Base-by-base conservation (phyloP, 2,797 vertebrate genomes). In the Sandelia bainsii region DNA sequence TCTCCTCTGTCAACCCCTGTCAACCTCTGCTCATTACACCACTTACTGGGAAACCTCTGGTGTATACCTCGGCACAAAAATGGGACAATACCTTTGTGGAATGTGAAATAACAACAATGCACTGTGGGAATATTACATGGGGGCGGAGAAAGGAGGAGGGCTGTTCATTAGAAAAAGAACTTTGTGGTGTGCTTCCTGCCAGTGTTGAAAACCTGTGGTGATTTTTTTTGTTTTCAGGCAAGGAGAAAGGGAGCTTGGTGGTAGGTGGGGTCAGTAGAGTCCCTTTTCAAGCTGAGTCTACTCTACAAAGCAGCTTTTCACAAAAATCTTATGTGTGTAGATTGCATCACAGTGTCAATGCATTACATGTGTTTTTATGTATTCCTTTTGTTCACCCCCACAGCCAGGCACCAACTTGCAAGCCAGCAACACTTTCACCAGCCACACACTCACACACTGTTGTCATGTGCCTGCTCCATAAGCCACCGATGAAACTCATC, bases 1-100 rank as follows among this genome's bases (percentile, higher is more conserved):
- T 90, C 82, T 78, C 79, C 93, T 95, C 94, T 96, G 95, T 96
- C 95, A 95, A 78, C 89, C 84, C 93, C 90, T 93, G 89, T 96
- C 95, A 96, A 78, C 87, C 84, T 94, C 91, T 92, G 83, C 92
- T 96, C 93, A 96, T 96, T 96, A 94, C 78, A 69, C 82, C 77
- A 86, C 87, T 90, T 80, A 79, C 78, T 91, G 87, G 85, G 85
- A 88, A 93, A 81, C 85, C 84, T 90, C 75, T 86, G 60, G 68
- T 2, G 20, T 90, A 87, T 90, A 87, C 63, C 80, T 83, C 77
- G 50, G 68, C 77, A 71, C 70, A 87, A 80, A 92, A 88, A 88
- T 84, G 75, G 63, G 82, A 85, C 77, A 90, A 92, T 85, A 90
- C 90, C 4, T 42, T 85, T 83, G 72, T 80, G 77, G 80, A 85